Conservation (phyloP, 2,113 vertebrate genomes). For the Lonchura striata region DNA sequence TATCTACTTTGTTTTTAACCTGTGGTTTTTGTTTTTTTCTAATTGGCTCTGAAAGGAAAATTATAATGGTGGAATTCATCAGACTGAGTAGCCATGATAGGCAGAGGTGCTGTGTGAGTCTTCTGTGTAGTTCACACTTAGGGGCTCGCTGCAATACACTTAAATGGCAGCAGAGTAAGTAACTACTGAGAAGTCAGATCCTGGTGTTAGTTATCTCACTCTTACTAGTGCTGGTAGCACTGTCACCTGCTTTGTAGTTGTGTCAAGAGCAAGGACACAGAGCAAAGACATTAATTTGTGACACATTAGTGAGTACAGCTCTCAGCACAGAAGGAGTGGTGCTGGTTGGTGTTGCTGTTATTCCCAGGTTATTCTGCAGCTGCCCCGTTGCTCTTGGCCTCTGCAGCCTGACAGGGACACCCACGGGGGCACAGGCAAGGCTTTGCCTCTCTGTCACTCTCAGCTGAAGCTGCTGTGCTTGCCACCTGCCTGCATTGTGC, state of each 20-base stretch:
- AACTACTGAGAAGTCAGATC: neutral
- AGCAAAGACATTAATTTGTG: neutral
- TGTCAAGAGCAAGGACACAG: neutral
- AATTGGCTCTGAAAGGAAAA: neutral
- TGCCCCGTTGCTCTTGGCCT: fast-evolving
- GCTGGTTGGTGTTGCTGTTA: fast-evolving
- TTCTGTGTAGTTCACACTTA: neutral
- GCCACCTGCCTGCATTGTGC: neutral
- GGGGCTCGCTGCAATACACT: neutral
- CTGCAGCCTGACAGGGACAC: neutral
- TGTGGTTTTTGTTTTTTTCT: neutral
- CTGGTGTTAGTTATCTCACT: neutral
- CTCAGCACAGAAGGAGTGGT: neutral
- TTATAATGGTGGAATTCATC: neutral
- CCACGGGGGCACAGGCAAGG: fast-evolving
- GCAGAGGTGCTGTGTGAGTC: neutral
- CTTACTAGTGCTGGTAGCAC: neutral
- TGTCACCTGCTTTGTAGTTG: neutral
- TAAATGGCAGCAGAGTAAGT: neutral
- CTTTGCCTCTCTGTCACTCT: fast-evolving
- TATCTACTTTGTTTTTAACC: neutral
- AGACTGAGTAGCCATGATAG: neutral
- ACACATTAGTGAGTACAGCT: fast-evolving
- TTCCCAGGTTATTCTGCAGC: neutral
- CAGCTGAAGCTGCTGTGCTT: neutral